Base-by-base conservation (phyloP, 2,797 vertebrate genomes). In the Acanthurus lineatus region DNA sequence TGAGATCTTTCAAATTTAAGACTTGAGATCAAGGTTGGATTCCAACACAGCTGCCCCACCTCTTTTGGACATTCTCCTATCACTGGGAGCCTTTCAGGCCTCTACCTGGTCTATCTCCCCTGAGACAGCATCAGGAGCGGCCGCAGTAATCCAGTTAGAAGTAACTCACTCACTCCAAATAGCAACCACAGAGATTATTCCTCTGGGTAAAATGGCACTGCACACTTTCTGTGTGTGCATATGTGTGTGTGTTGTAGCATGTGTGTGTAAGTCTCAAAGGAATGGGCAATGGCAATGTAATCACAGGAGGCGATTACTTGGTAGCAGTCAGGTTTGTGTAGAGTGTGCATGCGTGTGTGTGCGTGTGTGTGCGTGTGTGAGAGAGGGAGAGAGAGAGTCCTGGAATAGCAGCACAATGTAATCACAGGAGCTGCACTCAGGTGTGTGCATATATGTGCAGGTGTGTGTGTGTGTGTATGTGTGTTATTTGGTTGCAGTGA, bases 121-220 rank as follows among this genome's bases (percentile, higher is more conserved):
- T 56, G 74, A 76, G 82, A 80, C 86, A 81, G 83, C 77, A 79
- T 84, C 84, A 84, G 70, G 76, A 88, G 74, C 57, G 75, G 79
- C 85, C 28, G 73, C 84, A 66, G 76, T 91, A 90, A 93, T 92
- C 88, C 89, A 89, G 87, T 93, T 91, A 91, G 79, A 77, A 71
- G 54, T 82, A 87, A 89, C 82, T 89, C 68, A 58, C 71, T 87
- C 72, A 85, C 82, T 89, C 83, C 78, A 86, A 90, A 89, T 77
- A 84, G 86, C 89, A 86, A 64, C 77, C 53, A 67, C 77, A 81
- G 81, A 84, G 86, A 88, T 90, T 86, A 88, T 80, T 91, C 86
- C 90, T 90, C 77, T 76, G 79, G 78, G 89, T 87, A 84, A 89
- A 90, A 88, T 25, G 25, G 25, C 25, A 25, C 25, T 25, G 25